phyloP scores from a whole-genome alignment of 1,140 invertebrate genomes.

The Xylocopa sonorina region DNA sequence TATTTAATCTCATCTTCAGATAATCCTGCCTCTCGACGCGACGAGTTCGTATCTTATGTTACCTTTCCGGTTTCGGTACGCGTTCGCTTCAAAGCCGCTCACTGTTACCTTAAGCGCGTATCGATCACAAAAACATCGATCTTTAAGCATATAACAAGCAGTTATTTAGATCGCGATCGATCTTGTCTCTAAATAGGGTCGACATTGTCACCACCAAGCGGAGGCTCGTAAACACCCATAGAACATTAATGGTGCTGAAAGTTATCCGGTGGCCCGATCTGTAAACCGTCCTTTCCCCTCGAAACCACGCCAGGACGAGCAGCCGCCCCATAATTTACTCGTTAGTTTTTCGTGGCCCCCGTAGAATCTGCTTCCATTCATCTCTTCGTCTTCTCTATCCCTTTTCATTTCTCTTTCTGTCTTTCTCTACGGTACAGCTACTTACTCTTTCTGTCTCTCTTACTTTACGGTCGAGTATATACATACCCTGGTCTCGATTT shows the following conservation, averaged over 20 bases:
- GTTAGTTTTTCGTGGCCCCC: constrained; percentile 68
- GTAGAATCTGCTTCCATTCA: constrained; percentile 31
- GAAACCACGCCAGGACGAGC: constrained; percentile 57
- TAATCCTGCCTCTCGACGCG: too few relatives aligned
- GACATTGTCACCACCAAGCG: constrained; percentile 53
- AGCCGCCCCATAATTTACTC: constrained; percentile 77
- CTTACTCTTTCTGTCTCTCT: neutral
- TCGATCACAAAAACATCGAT: neutral
- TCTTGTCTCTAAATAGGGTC: constrained; percentile 24
- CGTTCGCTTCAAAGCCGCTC: neutral
- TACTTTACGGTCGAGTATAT: neutral
- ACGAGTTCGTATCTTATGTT: neutral
- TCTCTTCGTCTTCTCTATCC: constrained; percentile 5
- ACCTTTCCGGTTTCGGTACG: neutral
- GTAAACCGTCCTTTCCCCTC: constrained; percentile 40
- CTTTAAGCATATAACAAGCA: neutral
- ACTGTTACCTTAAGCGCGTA: neutral
- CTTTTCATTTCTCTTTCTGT: neutral
- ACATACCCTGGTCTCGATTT: constrained; percentile 44
- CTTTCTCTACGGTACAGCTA: neutral
- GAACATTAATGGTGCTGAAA: constrained; percentile 72
- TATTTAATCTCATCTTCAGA: neutral
- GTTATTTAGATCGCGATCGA: constrained; percentile 23
- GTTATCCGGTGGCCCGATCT: constrained; percentile 69
- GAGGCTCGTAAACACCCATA: constrained; percentile 61